Evolutionary conservation across 2,888 invertebrate genomes (phyloP).

Genomic region (Himalopsyche tibetana): DNA sequence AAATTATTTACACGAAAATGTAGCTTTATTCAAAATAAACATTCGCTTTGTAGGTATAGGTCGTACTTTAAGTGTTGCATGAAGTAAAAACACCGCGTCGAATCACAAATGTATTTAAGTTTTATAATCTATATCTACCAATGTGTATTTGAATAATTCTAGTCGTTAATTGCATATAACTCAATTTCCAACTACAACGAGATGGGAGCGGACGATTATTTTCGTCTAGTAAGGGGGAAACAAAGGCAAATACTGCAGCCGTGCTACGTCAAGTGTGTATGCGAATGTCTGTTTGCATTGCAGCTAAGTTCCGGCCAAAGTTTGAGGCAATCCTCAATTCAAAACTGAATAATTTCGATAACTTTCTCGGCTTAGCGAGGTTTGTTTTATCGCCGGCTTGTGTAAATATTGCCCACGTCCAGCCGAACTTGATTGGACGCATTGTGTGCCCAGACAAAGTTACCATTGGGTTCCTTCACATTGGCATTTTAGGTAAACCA

Average conservation of each 20-base stretch:
- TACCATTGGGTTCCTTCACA: conserved; percentile 34
- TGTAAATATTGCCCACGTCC: conserved; percentile 53
- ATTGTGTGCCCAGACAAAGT: conserved; percentile 52
- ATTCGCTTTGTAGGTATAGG: no score
- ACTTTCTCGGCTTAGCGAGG: conserved; percentile 47
- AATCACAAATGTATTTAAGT: no score
- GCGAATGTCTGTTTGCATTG: conserved; percentile 45
- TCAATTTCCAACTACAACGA: no score
- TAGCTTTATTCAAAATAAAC: no score
- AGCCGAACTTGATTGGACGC: conserved; percentile 52
- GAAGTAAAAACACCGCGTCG: no score
- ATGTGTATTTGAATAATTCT: no score
- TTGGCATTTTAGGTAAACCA: conserved; percentile 47
- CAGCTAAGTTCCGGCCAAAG: conserved; percentile 24
- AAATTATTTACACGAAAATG: no score
- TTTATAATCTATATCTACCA: no score
- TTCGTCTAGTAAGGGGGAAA: background rate
- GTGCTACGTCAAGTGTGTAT: background rate
- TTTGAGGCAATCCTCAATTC: conserved; percentile 24
- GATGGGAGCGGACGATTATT: background rate
- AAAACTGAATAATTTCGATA: conserved; percentile 52
- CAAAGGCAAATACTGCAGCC: conserved; percentile 27
- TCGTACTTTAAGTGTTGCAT: no score
- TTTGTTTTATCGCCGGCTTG: conserved; percentile 10
- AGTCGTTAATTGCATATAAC: no score